phyloP scores from a whole-genome alignment of 2,888 invertebrate species.

The Idaea biselata region DNA sequence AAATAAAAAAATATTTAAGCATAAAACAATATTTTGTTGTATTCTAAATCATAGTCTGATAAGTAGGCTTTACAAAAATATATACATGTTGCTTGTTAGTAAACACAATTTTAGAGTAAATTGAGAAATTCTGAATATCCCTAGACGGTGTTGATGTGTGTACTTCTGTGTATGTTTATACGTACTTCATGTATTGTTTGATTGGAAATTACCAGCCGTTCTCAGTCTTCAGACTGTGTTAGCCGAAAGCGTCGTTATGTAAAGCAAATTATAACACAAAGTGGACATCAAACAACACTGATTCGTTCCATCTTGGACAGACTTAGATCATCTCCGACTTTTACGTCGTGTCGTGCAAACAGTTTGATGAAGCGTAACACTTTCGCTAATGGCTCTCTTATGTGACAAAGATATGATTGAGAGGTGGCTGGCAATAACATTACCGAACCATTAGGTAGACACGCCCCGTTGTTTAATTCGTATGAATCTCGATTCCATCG shows the following conservation, averaged over 20 bases:
- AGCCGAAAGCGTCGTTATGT: background rate
- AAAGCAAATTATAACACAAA: background rate
- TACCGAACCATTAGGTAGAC: background rate
- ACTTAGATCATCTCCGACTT: background rate
- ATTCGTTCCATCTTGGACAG: background rate
- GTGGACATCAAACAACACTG: background rate
- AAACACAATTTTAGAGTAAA: no score
- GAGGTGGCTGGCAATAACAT: background rate
- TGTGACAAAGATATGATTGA: constrained; percentile 1
- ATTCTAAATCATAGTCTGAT: no score
- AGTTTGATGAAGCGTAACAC: constrained; percentile 1
- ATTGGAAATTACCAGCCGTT: background rate
- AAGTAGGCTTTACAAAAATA: no score
- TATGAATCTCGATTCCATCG: background rate
- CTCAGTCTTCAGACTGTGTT: background rate
- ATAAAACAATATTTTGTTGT: no score
- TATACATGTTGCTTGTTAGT: no score
- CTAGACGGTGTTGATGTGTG: no score
- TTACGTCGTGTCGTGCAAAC: background rate
- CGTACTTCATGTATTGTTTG: background rate
- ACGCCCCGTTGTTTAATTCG: background rate
- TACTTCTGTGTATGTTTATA: background rate
- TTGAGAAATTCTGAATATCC: no score
- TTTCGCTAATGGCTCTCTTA: background rate
- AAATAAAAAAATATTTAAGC: no score